phyloP scores from a whole-genome alignment of 1,140 invertebrate genomes.

The Heliconius hewitsoni region DNA sequence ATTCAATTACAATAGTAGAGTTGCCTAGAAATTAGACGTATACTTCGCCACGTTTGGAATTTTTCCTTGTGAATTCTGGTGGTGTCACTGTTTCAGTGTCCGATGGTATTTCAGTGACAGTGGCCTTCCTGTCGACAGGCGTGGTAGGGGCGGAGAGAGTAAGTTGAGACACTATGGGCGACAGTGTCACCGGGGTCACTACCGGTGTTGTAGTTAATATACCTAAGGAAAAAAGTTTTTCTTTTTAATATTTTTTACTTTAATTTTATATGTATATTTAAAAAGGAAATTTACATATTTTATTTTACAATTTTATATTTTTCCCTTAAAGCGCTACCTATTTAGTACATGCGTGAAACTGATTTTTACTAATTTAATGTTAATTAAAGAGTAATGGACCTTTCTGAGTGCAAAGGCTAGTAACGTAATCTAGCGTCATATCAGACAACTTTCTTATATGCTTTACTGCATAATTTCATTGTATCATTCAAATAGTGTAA shows the following conservation, averaged over 20 bases:
- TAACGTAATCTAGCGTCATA: not conserved
- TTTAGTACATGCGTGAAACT: too few species aligned
- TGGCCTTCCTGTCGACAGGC: slow-evolving; percentile 54
- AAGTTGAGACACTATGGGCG: slow-evolving; percentile 73
- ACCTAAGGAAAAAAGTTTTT: slow-evolving; percentile 59
- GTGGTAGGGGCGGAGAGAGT: slow-evolving; percentile 59
- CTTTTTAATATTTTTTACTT: too few species aligned
- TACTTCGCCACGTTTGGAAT: slow-evolving; percentile 81
- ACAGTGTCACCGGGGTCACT: slow-evolving; percentile 78
- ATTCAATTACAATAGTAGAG: not conserved
- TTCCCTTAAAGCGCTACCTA: too few species aligned
- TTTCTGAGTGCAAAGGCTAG: not conserved
- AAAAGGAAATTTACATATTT: too few species aligned
- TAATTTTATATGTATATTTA: too few species aligned
- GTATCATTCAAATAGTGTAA: not conserved
- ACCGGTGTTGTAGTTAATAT: slow-evolving; percentile 82
- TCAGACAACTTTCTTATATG: not conserved
- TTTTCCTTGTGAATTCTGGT: slow-evolving; percentile 59
- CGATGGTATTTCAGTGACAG: slow-evolving; percentile 62
- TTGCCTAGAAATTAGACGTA: slow-evolving; percentile 64
- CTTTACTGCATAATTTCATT: not conserved
- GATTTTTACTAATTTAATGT: not conserved
- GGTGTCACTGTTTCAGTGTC: slow-evolving; percentile 64
- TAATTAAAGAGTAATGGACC: not conserved
- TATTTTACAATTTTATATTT: too few species aligned